These are phyloP conservation scores for Cydia amplana DNA, from an alignment of 1,140 invertebrate genomes.

Conservation along the genomic window DNA sequence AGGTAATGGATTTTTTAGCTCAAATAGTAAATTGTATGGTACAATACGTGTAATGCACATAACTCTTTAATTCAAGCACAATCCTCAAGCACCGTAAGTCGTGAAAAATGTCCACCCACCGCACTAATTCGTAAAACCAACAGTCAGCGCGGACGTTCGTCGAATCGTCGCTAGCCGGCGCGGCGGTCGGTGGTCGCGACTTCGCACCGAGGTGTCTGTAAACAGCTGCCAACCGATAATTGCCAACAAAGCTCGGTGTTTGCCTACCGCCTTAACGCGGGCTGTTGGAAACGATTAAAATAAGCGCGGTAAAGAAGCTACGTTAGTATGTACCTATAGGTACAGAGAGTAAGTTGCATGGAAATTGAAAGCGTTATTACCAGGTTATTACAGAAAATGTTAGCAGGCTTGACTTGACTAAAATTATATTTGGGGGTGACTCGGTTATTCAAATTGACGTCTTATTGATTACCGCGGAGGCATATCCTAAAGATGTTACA, in stretches of 20 bases:
- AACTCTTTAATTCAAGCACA: conserved; percentile 40
- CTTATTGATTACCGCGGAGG: too few species aligned
- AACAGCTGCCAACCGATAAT: conserved; percentile 74
- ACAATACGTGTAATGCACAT: not conserved
- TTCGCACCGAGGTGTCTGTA: conserved; percentile 70
- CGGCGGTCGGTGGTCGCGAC: conserved; percentile 71
- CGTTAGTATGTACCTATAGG: not conserved
- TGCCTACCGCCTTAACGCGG: conserved; percentile 56
- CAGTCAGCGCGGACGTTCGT: conserved; percentile 55
- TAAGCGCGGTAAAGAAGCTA: conserved; percentile 18
- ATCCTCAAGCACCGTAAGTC: conserved; percentile 29
- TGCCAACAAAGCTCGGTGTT: conserved; percentile 71
- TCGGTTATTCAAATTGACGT: too few species aligned
- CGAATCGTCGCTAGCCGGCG: conserved; percentile 65
- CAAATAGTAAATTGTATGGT: not conserved
- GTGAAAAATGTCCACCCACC: conserved; percentile 46
- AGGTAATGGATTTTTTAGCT: too few species aligned
- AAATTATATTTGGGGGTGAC: too few species aligned
- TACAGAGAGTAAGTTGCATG: not conserved
- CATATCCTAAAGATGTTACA: too few species aligned
- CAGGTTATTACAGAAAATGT: too few species aligned
- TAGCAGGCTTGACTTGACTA: too few species aligned
- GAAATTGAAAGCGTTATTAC: too few species aligned
- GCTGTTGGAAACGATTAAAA: conserved; percentile 28
- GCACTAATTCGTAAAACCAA: conserved; percentile 53